Conservation (phyloP, 2,888 invertebrate genomes). For the Oscheius sp. region DNA sequence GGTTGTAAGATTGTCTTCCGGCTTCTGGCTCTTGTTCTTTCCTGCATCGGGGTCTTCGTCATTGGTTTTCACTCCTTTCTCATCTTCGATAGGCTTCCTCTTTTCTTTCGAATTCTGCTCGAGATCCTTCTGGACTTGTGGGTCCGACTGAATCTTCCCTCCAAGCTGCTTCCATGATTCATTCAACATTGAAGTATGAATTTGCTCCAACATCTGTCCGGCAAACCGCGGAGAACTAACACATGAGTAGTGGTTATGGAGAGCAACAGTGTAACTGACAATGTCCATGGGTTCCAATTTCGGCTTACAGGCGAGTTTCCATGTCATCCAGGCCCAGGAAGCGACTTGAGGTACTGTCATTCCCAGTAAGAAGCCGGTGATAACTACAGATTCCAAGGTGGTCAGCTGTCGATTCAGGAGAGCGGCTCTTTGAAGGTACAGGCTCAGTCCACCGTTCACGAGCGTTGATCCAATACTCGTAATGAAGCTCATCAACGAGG, state of each 20-base stretch:
- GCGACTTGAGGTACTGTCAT: neutral
- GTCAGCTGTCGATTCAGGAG: neutral
- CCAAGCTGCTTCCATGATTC: neutral
- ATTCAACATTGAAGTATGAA: no score
- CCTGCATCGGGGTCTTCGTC: neutral
- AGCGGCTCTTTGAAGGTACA: neutral
- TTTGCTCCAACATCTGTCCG: neutral
- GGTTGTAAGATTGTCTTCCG: neutral
- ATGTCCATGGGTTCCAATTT: slow-evolving; percentile 12
- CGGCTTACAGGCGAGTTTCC: neutral
- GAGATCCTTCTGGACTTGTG: neutral
- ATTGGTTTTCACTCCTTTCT: neutral
- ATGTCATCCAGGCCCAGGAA: slow-evolving; percentile 9
- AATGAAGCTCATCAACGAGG: neutral
- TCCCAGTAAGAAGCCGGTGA: slow-evolving; percentile 9
- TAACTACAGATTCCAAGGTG: neutral
- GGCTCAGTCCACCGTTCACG: neutral
- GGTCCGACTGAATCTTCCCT: neutral
- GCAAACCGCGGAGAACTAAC: slow-evolving; percentile 6
- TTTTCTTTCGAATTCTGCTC: no score
- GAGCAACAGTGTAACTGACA: slow-evolving; percentile 6
- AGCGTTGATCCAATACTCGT: neutral
- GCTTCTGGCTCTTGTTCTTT: neutral
- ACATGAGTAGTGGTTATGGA: slow-evolving; percentile 15
- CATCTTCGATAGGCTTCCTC: neutral